A percentile compares a stretch with the other conserved stretches of the same genome.
Conservation (phyloP, 1,140 invertebrate species). For the Bombus ignitus region DNA sequence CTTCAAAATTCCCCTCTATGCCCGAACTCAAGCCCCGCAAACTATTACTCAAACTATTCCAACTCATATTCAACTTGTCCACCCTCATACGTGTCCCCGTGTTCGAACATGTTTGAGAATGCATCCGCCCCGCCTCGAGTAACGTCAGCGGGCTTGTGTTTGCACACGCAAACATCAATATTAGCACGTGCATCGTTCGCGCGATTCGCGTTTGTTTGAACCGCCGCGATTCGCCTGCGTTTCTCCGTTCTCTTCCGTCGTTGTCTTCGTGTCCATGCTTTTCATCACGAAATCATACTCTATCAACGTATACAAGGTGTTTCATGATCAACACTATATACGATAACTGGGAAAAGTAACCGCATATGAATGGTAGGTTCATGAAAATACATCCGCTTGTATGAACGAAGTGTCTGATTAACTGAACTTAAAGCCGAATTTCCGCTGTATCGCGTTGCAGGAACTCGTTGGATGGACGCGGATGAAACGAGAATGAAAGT, state of each 20-base stretch:
- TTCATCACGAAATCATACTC: neutral
- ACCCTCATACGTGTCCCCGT: neutral
- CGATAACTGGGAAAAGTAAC: too few relatives aligned
- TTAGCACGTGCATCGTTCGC: slow-evolving; percentile 31
- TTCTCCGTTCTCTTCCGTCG: neutral
- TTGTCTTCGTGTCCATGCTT: neutral
- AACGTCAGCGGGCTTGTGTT: slow-evolving; percentile 16
- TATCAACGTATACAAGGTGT: neutral
- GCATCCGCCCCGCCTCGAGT: neutral
- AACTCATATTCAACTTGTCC: neutral
- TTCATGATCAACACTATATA: neutral
- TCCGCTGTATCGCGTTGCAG: too few relatives aligned
- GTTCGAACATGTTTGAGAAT: slow-evolving; percentile 10
- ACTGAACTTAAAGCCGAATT: too few relatives aligned
- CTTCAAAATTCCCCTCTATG: too few relatives aligned
- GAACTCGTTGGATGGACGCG: too few relatives aligned
- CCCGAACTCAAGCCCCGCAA: too few relatives aligned
- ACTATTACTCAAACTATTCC: slow-evolving; percentile 14
- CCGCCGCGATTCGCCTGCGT: neutral
- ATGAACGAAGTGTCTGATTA: too few relatives aligned
- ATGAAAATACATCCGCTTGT: too few relatives aligned
- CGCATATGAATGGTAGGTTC: too few relatives aligned
- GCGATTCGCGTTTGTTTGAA: slow-evolving; percentile 25
- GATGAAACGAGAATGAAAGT: too few relatives aligned
- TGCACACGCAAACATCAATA: slow-evolving; percentile 33